Conservation (phyloP, 2,113 vertebrate species). For the Melanerpes formicivorus region DNA sequence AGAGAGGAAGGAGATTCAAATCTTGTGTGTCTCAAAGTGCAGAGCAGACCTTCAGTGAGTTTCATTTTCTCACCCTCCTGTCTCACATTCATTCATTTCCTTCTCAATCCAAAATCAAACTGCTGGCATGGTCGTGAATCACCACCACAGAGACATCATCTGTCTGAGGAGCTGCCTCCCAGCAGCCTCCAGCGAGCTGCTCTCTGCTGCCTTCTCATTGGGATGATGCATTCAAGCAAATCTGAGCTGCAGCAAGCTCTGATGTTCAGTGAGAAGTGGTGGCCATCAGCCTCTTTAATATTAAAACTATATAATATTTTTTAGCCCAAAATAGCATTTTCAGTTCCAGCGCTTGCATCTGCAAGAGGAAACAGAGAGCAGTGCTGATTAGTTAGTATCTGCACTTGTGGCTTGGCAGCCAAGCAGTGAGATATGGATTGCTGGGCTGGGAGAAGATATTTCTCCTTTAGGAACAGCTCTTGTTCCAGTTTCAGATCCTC, state of each 20-base stretch:
- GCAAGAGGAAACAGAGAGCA: conserved; percentile 38
- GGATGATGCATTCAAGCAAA: not conserved
- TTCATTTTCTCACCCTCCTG: conserved; percentile 3
- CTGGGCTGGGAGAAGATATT: conserved; percentile 3
- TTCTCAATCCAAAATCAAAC: conserved; percentile 31
- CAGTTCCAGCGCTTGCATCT: not conserved
- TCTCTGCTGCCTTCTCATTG: not conserved
- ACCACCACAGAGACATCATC: not conserved
- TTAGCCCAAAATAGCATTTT: not conserved
- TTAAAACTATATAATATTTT: not conserved
- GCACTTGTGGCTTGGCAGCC: conserved; percentile 7
- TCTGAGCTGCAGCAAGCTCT: not conserved
- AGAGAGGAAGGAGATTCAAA: not conserved
- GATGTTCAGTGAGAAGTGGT: not conserved
- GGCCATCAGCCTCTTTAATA: not conserved
- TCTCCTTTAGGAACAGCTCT: conserved; percentile 10
- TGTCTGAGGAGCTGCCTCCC: not conserved
- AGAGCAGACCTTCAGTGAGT: not conserved
- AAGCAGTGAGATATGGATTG: conserved; percentile 7
- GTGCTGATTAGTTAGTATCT: conserved; percentile 32
- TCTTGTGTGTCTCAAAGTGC: not conserved
- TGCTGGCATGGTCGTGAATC: not conserved
- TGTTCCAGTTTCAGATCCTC: conserved; percentile 3
- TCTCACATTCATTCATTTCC: conserved; percentile 51
- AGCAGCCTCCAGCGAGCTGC: not conserved